phyloP scores from a whole-genome alignment of 2,888 invertebrate species.

The Drepanosiphum platanoidis region DNA sequence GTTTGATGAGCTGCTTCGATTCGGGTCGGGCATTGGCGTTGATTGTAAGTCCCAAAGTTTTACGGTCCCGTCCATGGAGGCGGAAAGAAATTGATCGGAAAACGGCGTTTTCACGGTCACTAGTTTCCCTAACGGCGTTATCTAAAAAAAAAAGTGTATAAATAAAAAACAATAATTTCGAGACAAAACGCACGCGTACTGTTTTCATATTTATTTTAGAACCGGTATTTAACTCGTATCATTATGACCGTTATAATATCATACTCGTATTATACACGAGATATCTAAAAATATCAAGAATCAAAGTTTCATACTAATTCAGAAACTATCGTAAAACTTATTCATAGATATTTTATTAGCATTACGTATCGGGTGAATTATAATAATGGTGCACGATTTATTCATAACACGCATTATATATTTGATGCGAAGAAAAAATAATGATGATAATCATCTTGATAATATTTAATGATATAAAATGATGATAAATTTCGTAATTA shows the following conservation, averaged over 20 bases:
- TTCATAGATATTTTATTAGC: too few species aligned
- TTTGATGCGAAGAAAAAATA: too few species aligned
- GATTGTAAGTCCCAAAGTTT: conserved; percentile 67
- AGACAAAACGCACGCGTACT: background rate
- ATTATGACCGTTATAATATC: too few species aligned
- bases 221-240: background rate
- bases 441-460: too few species aligned
- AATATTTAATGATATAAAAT: too few species aligned
- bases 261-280: background rate
- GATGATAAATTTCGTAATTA: too few species aligned
- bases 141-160: conserved; percentile 11
- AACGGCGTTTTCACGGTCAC: conserved; percentile 1
- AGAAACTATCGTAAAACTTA: too few species aligned
- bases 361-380: too few species aligned
- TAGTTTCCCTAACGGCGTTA: conserved; percentile 34
- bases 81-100: conserved; percentile 66
- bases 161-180: background rate
- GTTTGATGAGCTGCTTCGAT: background rate
- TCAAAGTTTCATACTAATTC: background rate
- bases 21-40: conserved; percentile 53
- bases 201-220: too few species aligned
- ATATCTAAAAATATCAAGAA: background rate
- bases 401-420: too few species aligned
- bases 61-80: conserved; percentile 66
- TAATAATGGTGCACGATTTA: too few species aligned